Percentiles rank a stretch among this genome's conserved stretches.
phyloP scores from a whole-genome alignment of 92 coral and sea anemone species.

The Heteractis magnifica region DNA sequence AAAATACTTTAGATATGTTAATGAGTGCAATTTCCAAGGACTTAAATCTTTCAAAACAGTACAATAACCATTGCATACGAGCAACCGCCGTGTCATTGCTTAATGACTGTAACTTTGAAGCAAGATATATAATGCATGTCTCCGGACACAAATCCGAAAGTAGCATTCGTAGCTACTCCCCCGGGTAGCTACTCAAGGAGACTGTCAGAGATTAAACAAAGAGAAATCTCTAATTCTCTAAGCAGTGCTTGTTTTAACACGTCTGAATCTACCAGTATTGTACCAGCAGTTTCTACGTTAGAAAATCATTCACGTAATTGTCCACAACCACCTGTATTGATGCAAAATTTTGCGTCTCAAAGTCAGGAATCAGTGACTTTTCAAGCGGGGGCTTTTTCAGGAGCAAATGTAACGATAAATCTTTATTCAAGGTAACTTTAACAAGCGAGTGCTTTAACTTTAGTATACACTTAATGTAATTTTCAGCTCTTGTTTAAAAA shows the following conservation, averaged over 20 bases:
- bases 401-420: background rate
- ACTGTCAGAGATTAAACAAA: slow-evolving; percentile 32
- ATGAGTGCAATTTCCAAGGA: slow-evolving; percentile 46
- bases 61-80: slow-evolving; percentile 48
- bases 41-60: slow-evolving; percentile 33
- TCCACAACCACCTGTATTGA: slow-evolving; percentile 32
- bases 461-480: no score
- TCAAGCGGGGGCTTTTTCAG: background rate
- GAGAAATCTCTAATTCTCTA: slow-evolving; percentile 25
- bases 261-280: slow-evolving; percentile 18
- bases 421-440: background rate
- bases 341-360: slow-evolving; percentile 33
- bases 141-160: slow-evolving; percentile 52
- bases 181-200: slow-evolving; percentile 43
- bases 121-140: slow-evolving; percentile 41
- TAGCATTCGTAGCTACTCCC: slow-evolving; percentile 43
- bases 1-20: slow-evolving; percentile 39
- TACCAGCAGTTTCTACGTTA: slow-evolving; percentile 9
- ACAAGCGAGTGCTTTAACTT: no score
- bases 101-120: slow-evolving; percentile 52
- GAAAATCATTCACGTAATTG: background rate
- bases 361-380: background rate
- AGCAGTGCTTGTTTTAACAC: slow-evolving; percentile 15
- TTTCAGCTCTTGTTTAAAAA: no score
- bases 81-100: slow-evolving; percentile 39